Conservation (phyloP, 2,113 vertebrate genomes). For the Toxostoma redivivum region DNA sequence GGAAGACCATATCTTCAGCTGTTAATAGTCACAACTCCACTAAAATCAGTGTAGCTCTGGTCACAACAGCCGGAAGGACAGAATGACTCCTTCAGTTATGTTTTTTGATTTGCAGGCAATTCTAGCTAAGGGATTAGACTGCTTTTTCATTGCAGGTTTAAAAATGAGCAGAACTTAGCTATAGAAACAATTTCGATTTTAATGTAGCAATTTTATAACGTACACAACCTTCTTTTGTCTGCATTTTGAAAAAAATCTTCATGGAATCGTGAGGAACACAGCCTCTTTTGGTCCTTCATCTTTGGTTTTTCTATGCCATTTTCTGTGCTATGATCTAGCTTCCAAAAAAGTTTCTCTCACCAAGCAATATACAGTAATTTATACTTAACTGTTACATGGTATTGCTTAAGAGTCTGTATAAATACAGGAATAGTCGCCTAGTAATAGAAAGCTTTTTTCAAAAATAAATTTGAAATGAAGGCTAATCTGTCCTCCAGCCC, state of each 20-base stretch:
- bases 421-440: neutral
- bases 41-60: neutral
- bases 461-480: neutral
- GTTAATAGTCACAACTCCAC: neutral
- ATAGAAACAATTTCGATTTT: neutral
- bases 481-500: neutral
- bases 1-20: slow-evolving; percentile 28
- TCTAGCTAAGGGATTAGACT: neutral
- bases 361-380: neutral
- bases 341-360: neutral
- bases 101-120: neutral
- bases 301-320: neutral
- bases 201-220: neutral
- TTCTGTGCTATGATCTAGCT: neutral
- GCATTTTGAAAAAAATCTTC: neutral
- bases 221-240: neutral
- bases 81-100: neutral
- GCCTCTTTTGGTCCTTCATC: neutral
- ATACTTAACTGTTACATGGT: neutral
- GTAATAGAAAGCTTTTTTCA: neutral
- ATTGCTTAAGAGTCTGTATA: neutral
- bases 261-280: neutral
- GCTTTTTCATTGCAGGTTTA: neutral
- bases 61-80: neutral
- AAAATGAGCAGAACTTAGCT: neutral